phyloP scores from a whole-genome alignment of 2,113 vertebrate genomes.

The Argyrosomus japonicus region DNA sequence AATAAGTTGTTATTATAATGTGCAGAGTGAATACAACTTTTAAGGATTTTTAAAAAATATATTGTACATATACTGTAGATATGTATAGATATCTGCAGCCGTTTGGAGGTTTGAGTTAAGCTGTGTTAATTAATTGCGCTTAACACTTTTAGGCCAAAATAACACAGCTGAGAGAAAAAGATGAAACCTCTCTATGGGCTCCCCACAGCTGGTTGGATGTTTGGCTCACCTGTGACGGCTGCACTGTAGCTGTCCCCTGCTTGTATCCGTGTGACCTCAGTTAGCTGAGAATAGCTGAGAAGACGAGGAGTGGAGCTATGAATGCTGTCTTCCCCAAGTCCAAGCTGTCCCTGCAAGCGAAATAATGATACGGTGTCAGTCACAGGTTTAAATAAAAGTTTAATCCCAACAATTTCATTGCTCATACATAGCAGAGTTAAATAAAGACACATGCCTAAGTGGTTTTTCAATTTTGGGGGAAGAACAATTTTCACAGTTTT shows the following conservation, averaged over 20 bases:
- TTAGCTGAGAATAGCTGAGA: constrained; percentile 47
- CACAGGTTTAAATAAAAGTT: constrained; percentile 59
- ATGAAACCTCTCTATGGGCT: background rate
- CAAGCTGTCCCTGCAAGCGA: constrained; percentile 71
- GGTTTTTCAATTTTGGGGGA: constrained; percentile 50
- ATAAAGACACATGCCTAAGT: constrained; percentile 40
- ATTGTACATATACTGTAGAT: background rate
- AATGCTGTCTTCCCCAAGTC: constrained; percentile 57
- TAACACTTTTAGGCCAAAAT: constrained; percentile 2
- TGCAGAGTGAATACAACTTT: constrained; percentile 49
- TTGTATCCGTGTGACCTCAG: constrained; percentile 45
- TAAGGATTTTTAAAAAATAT: background rate
- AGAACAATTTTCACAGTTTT: constrained; percentile 27
- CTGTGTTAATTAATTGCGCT: constrained; percentile 12
- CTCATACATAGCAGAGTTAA: constrained; percentile 29
- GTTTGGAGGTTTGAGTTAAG: constrained; percentile 27
- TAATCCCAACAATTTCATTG: constrained; percentile 41
- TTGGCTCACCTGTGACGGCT: constrained; percentile 64
- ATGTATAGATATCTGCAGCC: constrained; percentile 16
- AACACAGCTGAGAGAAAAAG: background rate
- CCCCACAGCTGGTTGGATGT: background rate
- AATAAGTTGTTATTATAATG: constrained; percentile 69
- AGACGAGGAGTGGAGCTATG: constrained; percentile 45
- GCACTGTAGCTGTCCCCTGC: constrained; percentile 68
- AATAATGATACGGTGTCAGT: constrained; percentile 37